phyloP scores from a whole-genome alignment of 2,888 invertebrate genomes.

The Cryptops parisi region DNA sequence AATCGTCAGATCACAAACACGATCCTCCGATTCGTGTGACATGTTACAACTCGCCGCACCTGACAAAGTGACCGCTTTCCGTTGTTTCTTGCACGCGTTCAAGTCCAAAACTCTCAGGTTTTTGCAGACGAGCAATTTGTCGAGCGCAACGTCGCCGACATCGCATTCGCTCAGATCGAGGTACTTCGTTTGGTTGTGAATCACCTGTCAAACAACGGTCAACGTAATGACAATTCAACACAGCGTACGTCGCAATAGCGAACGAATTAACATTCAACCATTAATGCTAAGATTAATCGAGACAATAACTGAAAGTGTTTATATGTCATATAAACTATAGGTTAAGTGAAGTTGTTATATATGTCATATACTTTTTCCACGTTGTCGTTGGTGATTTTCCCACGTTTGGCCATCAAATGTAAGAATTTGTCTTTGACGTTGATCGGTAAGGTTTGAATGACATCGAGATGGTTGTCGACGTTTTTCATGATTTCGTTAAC shows the following conservation, averaged over 20 bases:
- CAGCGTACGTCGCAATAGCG: too few relatives aligned
- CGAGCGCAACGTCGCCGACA: neutral
- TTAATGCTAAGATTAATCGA: neutral
- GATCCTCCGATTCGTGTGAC: too few relatives aligned
- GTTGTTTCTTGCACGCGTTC: slow-evolving; percentile 1
- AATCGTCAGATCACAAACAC: too few relatives aligned
- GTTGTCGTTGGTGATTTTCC: slow-evolving; percentile 8
- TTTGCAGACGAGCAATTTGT: neutral
- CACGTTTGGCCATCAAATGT: slow-evolving; percentile 7
- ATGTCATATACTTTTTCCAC: slow-evolving; percentile 6
- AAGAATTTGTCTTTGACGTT: slow-evolving; percentile 13
- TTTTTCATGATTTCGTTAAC: slow-evolving; percentile 4
- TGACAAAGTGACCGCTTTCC: slow-evolving; percentile 3
- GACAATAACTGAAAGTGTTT: neutral
- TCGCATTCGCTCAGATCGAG: slow-evolving; percentile 10
- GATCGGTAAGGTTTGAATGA: slow-evolving; percentile 4
- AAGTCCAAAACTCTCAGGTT: slow-evolving; percentile 5
- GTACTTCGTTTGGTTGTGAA: neutral
- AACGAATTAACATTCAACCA: neutral
- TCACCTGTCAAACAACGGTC: too few relatives aligned
- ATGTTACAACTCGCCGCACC: too few relatives aligned
- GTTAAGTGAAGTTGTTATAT: too few relatives aligned
- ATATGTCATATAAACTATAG: neutral
- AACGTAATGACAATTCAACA: too few relatives aligned
- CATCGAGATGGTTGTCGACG: neutral